Evolutionary conservation across 1,140 invertebrate genomes (phyloP).

Genomic region (Araneus ventricosus): DNA sequence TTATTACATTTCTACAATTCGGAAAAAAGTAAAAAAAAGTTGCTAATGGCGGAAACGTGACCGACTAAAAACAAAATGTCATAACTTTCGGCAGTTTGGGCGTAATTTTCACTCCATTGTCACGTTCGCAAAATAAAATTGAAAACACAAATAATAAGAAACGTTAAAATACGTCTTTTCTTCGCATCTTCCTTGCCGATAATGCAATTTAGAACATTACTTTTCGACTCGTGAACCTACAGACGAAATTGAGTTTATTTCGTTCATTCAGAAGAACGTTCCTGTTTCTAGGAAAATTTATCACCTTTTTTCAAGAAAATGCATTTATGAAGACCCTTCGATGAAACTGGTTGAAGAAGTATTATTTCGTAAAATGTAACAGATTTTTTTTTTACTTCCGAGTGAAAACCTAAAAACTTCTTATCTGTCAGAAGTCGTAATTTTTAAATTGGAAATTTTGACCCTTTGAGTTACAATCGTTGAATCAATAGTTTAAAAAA

Average conservation of each 20-base stretch:
- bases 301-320: not conserved
- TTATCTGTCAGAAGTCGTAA: no score
- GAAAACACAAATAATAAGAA: conserved; percentile 53
- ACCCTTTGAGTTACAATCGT: no score
- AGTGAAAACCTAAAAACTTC: no score
- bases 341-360: not conserved
- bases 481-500: no score
- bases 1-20: no score
- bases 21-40: not conserved
- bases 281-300: conserved; percentile 28
- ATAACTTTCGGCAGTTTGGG: not conserved
- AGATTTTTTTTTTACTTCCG: no score
- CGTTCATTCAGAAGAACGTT: not conserved
- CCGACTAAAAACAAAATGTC: not conserved
- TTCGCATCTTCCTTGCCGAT: conserved; percentile 12
- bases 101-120: conserved; percentile 51
- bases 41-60: conserved; percentile 51
- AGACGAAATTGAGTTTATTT: conserved; percentile 48
- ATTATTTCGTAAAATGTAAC: not conserved
- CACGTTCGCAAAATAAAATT: conserved; percentile 60
- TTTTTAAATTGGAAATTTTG: no score
- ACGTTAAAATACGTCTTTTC: conserved; percentile 36
- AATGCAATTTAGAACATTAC: conserved; percentile 50
- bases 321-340: not conserved
- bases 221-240: conserved; percentile 6